Conservation (phyloP, 2,888 invertebrate genomes). For the Tipula unca region DNA sequence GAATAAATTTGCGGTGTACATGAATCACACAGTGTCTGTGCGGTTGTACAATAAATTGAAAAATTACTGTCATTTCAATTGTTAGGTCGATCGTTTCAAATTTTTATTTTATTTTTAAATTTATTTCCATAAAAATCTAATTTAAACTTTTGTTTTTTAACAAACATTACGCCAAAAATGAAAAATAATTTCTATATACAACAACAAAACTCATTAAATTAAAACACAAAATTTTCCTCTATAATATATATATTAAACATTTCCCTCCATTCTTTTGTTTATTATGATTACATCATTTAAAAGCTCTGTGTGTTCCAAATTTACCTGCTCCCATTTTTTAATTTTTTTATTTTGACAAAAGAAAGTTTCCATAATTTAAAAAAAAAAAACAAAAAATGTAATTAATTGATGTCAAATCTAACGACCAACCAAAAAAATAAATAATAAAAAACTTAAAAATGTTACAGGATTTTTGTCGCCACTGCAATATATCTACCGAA, state of each 20-base stretch:
- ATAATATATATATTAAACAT: no score
- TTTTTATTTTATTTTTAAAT: not conserved
- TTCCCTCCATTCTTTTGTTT: not conserved
- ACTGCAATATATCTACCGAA: not conserved
- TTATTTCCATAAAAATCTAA: constrained; percentile 8
- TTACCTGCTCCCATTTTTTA: not conserved
- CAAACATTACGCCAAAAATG: not conserved
- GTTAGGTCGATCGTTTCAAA: not conserved
- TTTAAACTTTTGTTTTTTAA: not conserved
- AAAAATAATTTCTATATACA: not conserved
- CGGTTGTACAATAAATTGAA: not conserved
- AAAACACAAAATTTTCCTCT: not conserved
- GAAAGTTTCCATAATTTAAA: not conserved
- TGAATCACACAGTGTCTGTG: not conserved
- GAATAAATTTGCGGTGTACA: not conserved
- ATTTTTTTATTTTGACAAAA: not conserved
- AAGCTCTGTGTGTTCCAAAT: not conserved
- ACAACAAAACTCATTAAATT: not conserved
- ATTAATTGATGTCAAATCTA: constrained; percentile 14
- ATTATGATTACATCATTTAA: not conserved
- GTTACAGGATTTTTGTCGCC: not conserved
- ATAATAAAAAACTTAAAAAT: not conserved
- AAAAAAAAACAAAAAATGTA: not conserved
- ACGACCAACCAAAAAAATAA: not conserved
- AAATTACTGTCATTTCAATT: not conserved